phyloP scores from a whole-genome alignment of 64 coral and sea anemone species.

The Platygyra sinensis region DNA sequence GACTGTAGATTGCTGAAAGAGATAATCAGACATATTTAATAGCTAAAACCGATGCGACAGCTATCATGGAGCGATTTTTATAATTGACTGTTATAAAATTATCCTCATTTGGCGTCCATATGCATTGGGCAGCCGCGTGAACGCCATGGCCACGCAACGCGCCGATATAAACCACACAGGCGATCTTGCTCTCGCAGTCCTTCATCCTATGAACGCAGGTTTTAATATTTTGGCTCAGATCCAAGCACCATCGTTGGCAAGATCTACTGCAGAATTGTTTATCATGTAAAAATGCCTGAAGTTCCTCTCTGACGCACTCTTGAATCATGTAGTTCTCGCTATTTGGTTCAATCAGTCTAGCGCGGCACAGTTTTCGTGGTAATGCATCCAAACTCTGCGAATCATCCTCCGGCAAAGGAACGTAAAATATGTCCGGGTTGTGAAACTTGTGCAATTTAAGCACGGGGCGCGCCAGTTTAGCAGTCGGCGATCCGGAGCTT shows the following conservation, averaged over 20 bases:
- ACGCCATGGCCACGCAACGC: conserved; percentile 81
- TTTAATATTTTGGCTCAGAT: conserved; percentile 77
- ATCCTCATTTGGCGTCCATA: conserved; percentile 74
- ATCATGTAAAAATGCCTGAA: conserved; percentile 30
- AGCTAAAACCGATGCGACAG: conserved; percentile 74
- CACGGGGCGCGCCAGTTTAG: not conserved
- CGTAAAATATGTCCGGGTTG: conserved; percentile 72
- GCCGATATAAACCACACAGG: conserved; percentile 82
- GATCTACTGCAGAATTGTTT: conserved; percentile 68
- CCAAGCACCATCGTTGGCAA: conserved; percentile 88
- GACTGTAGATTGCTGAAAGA: not conserved
- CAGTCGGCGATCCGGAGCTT: not conserved
- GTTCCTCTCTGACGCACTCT: conserved; percentile 35
- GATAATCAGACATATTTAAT: conserved; percentile 63
- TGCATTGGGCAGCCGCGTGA: conserved; percentile 71
- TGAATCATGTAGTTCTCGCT: conserved; percentile 47
- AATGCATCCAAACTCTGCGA: conserved; percentile 3
- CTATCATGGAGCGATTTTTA: conserved; percentile 88
- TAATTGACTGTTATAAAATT: conserved; percentile 81
- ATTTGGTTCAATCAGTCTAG: conserved; percentile 20
- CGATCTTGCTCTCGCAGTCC: conserved; percentile 68
- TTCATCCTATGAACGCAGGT: conserved; percentile 65
- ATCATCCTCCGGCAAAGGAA: conserved; percentile 63
- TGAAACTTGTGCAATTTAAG: conserved; percentile 43
- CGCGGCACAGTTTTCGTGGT: conserved; percentile 42